Conservation (phyloP, 2,113 vertebrate species). For the Probosciger aterrimus region DNA sequence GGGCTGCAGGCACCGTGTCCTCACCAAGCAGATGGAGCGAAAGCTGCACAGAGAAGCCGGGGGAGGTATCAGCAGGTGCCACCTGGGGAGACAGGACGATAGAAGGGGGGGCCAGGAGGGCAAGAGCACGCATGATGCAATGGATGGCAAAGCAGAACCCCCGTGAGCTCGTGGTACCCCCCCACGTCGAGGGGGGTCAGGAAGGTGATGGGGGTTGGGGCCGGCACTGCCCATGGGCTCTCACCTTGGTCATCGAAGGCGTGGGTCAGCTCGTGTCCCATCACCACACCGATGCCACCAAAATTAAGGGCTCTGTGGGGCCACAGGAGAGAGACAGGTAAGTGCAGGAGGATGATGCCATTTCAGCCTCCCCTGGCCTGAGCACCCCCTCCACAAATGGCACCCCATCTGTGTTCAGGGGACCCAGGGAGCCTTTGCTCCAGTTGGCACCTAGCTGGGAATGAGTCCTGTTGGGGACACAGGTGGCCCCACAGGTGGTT, state of each 20-base stretch:
- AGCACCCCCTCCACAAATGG: not conserved
- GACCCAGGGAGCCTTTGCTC: not conserved
- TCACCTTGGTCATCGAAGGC: constrained; percentile 98
- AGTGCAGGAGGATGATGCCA: fast-evolving
- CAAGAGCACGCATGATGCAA: constrained; percentile 25
- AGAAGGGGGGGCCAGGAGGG: constrained; percentile 6
- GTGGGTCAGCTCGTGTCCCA: constrained; percentile 97
- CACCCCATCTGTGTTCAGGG: not conserved
- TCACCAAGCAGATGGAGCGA: constrained; percentile 66
- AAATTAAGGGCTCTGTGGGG: constrained; percentile 90
- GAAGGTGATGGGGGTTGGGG: not conserved
- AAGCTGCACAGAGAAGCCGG: constrained; percentile 68
- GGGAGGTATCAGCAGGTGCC: constrained; percentile 41
- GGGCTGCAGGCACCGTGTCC: constrained; percentile 40
- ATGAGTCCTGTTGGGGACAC: not conserved
- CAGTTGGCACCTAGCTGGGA: not conserved
- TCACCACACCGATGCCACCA: constrained; percentile 95
- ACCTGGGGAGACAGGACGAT: constrained; percentile 66
- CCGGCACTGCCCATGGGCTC: not conserved
- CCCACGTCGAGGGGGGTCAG: not conserved
- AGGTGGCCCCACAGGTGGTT: not conserved
- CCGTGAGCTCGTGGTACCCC: not conserved
- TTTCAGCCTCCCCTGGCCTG: not conserved
- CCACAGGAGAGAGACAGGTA: not conserved
- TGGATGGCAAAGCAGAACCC: constrained; percentile 11